Percentiles rank a stretch among this genome's conserved stretches.
Conservation (phyloP, 1,140 invertebrate genomes). For the Sycophila sp. region DNA sequence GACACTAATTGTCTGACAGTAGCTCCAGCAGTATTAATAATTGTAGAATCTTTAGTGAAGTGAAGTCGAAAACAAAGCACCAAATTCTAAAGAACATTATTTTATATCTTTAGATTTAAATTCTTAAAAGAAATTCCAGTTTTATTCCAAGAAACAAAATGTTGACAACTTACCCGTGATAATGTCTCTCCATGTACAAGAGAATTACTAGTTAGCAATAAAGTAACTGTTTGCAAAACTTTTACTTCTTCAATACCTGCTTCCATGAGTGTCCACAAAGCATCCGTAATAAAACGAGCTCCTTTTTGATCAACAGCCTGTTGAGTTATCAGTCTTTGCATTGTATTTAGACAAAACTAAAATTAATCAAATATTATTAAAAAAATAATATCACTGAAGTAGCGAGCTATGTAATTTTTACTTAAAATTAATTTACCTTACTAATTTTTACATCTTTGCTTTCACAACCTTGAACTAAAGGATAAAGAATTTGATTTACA, state of each 20-base stretch:
- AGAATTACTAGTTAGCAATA: conserved; percentile 92
- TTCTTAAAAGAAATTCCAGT: neutral
- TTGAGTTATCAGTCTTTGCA: conserved; percentile 86
- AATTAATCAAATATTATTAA: conserved; percentile 38
- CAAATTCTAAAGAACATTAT: conserved; percentile 78
- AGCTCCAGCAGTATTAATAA: conserved; percentile 96
- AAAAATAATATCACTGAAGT: conserved; percentile 16
- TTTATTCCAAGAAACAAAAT: neutral
- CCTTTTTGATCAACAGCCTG: conserved; percentile 88
- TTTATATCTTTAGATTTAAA: neutral
- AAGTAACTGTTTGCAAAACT: conserved; percentile 94
- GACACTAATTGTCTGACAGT: conserved; percentile 97
- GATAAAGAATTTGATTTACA: conserved; percentile 94
- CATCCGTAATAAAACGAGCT: conserved; percentile 91
- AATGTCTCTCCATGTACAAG: conserved; percentile 93
- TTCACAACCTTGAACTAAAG: conserved; percentile 97
- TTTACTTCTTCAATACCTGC: conserved; percentile 93
- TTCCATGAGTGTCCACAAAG: conserved; percentile 94
- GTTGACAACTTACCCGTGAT: conserved; percentile 75
- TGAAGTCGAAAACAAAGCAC: conserved; percentile 96
- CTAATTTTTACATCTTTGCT: conserved; percentile 97
- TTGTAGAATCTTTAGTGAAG: conserved; percentile 92
- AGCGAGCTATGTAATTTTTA: too few species aligned
- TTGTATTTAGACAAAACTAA: conserved; percentile 90
- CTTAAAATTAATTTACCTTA: too few species aligned